Evolutionary conservation across 2,113 vertebrate genomes (phyloP).

Genomic region (Pteropus alecto): DNA sequence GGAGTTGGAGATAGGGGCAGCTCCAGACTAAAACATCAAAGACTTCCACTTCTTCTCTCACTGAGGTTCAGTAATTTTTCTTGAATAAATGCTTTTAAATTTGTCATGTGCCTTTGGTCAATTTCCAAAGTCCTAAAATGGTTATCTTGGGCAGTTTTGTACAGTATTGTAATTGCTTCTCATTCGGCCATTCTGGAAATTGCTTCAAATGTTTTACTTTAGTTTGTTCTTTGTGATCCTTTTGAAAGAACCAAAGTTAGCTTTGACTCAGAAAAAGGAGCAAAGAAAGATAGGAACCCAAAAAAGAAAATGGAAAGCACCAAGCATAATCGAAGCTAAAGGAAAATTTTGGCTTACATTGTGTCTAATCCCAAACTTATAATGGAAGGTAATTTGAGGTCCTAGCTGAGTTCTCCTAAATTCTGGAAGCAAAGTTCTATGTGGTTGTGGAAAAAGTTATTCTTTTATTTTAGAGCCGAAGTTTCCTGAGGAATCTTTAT

Average conservation of each 20-base stretch:
- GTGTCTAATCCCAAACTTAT: not conserved
- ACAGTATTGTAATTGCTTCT: not conserved
- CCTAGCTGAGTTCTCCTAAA: not conserved
- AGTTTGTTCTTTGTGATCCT: not conserved
- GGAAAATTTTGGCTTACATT: not conserved
- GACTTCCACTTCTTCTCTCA: not conserved
- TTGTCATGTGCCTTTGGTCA: not conserved
- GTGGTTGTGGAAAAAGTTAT: not conserved
- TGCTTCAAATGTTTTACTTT: not conserved
- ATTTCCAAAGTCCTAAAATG: conserved; percentile 13
- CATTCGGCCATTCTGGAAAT: not conserved
- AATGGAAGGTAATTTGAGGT: not conserved
- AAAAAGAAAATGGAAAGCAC: not conserved
- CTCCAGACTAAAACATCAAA: not conserved
- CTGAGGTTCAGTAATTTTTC: not conserved
- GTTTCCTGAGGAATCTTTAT: not conserved
- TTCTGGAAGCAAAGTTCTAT: not conserved
- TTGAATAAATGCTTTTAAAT: not conserved
- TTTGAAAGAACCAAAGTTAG: not conserved
- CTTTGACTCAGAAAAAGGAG: not conserved
- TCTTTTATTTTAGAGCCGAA: not conserved
- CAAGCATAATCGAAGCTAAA: not conserved
- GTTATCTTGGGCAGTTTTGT: not conserved
- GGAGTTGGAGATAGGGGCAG: not conserved
- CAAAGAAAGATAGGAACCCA: not conserved